Conservation (phyloP, 2,888 invertebrate genomes). For the Phytoseiulus persimilis region DNA sequence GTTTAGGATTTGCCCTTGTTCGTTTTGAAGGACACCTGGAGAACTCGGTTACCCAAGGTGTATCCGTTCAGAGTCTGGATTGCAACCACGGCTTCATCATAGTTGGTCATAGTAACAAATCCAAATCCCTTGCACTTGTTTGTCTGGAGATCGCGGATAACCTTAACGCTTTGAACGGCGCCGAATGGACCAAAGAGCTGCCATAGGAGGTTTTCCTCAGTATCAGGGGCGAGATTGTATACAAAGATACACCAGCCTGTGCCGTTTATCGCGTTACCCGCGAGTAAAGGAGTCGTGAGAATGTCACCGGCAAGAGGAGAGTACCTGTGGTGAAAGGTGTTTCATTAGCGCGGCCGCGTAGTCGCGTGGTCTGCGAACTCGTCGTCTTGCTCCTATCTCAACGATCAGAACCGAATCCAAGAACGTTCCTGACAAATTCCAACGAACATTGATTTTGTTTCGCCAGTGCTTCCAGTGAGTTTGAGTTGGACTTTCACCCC, state of each 20-base stretch:
- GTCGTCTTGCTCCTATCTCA: neutral
- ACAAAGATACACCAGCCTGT: constrained; percentile 62
- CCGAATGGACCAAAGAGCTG: constrained; percentile 94
- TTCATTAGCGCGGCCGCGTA: neutral
- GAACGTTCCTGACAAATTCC: neutral
- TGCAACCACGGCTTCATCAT: constrained; percentile 90
- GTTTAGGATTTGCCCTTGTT: constrained; percentile 49
- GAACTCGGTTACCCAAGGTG: constrained; percentile 83
- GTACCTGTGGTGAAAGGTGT: constrained; percentile 56
- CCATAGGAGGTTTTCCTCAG: constrained; percentile 83
- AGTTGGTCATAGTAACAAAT: constrained; percentile 96
- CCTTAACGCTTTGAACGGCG: constrained; percentile 92
- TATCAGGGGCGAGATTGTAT: constrained; percentile 81
- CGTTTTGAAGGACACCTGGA: constrained; percentile 94
- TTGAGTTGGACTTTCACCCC: neutral
- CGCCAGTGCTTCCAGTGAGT: neutral
- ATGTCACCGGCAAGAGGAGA: constrained; percentile 65
- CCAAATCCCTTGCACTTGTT: constrained; percentile 98
- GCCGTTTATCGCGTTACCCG: constrained; percentile 46
- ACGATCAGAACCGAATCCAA: neutral
- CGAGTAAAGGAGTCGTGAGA: constrained; percentile 46
- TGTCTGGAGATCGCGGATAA: constrained; percentile 85
- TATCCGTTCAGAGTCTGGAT: constrained; percentile 93
- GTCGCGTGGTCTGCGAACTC: neutral
- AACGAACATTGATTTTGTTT: neutral